phyloP scores from a whole-genome alignment of 2,113 vertebrate genomes.

The Stomatorhinus ivindoensis region DNA sequence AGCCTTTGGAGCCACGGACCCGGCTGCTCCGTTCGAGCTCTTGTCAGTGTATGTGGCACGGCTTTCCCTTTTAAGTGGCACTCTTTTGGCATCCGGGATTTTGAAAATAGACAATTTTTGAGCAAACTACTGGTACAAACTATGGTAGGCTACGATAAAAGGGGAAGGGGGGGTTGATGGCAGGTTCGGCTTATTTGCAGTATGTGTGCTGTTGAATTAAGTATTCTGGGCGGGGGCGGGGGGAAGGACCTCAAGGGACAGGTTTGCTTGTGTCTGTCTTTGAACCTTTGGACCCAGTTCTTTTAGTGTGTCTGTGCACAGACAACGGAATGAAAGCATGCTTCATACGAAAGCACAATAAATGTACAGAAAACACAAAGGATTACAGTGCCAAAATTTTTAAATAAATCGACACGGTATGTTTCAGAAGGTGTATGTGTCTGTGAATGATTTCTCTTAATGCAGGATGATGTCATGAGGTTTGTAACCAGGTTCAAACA shows the following conservation, averaged over 20 bases:
- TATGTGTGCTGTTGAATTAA: background rate
- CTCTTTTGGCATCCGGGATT: background rate
- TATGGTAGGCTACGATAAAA: background rate
- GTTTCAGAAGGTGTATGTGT: slow-evolving; percentile 36
- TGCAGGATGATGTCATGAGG: background rate
- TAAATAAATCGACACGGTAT: slow-evolving; percentile 31
- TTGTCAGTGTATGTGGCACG: background rate
- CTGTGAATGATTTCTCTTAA: slow-evolving; percentile 4
- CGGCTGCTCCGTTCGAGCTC: background rate
- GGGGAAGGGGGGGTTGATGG: background rate
- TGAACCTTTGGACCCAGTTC: background rate
- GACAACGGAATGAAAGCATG: slow-evolving; percentile 37
- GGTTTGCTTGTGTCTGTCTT: slow-evolving; percentile 1
- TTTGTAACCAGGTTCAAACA: background rate
- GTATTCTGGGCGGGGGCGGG: background rate
- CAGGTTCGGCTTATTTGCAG: background rate
- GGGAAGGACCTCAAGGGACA: background rate
- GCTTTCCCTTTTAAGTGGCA: background rate
- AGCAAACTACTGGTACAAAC: background rate
- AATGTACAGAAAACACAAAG: slow-evolving; percentile 36
- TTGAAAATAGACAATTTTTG: background rate
- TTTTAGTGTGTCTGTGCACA: slow-evolving; percentile 22
- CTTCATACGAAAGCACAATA: slow-evolving; percentile 42
- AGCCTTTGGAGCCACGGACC: background rate
- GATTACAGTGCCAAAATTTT: slow-evolving; percentile 42